Evolutionary conservation across 2,113 vertebrate genomes (phyloP), one percentile per base, ranked within the genome.

Genomic region (Mungos mungo): DNA sequence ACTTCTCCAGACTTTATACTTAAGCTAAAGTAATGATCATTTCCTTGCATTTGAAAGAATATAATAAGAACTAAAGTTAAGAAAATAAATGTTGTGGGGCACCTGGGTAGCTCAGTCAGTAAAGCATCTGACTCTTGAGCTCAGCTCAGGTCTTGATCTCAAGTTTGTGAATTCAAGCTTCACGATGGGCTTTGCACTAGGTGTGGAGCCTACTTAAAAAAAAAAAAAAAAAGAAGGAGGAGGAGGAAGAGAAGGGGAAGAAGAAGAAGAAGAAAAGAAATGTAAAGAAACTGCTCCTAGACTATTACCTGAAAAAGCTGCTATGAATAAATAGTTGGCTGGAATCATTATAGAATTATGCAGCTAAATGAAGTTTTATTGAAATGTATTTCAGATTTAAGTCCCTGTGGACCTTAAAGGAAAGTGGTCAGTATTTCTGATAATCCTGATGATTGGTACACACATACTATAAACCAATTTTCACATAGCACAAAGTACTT

Each of bases 381-480:
- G 52, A 95, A 93, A 91, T 63, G 2, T 19, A 9, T 95, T 85
- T 96, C 74, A 72, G 41, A n/a, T 83, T 71, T 50, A 76, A 93
- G 38, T 88, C 57, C 57, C 63, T 74, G n/a, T 23, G 81, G 31
- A 80, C 18, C 72, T 76, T 71, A 76, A 94, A 94, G 60, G 60
- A 76, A 94, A 96, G 57, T 71, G 65, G 7, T 35, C 93, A 23
- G 65, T 69, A 83, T 74, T 88, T 88, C 81, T 79, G 69, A 87
- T 69, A 54, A 93, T 71, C 65, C 65, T 92, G 63, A 72, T 69
- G 45, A 90, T 71, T 38, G 19, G 19, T 33, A 87, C 69, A 80
- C 50, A 93, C 50, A 72, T 41, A 29, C 50, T 38, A 25, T 47
- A 47, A 97, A 81, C 77, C 77, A 96, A 77, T 96, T 90, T 93